Evolutionary conservation across 1,140 invertebrate genomes (phyloP).

Genomic region (Magallana angulata): DNA sequence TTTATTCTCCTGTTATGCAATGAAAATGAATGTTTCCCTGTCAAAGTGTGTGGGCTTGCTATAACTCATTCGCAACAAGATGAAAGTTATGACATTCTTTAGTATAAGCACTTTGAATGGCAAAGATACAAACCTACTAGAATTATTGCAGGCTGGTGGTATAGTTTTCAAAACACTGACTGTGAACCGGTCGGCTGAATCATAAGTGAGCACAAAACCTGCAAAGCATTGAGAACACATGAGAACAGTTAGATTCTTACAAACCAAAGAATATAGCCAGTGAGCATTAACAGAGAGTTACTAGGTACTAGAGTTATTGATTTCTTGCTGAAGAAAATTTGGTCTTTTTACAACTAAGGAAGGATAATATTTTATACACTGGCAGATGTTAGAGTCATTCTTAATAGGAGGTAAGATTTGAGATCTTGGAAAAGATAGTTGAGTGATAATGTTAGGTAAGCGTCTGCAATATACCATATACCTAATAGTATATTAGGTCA

Average conservation of each 20-base stretch:
- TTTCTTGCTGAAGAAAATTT: constrained; percentile 27
- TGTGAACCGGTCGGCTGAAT: too few species aligned
- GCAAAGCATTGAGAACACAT: not conserved
- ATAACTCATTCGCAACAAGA: too few species aligned
- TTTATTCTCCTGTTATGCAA: too few species aligned
- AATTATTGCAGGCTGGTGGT: not conserved
- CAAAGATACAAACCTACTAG: not conserved
- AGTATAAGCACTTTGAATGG: not conserved
- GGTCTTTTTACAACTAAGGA: constrained; percentile 16
- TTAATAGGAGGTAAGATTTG: constrained; percentile 13
- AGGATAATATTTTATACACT: not conserved
- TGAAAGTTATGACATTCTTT: too few species aligned
- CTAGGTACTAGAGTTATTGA: constrained; percentile 15
- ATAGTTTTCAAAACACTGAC: not conserved
- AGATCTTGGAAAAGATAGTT: not conserved
- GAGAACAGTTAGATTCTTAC: not conserved
- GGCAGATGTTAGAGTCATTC: constrained; percentile 3
- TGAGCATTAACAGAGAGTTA: not conserved
- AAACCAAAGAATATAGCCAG: not conserved
- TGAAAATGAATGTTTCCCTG: too few species aligned
- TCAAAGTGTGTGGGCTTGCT: too few species aligned
- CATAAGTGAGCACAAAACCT: not conserved
- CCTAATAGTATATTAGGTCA: too few species aligned
- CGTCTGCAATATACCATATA: too few species aligned
- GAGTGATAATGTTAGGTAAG: not conserved